phyloP scores from a whole-genome alignment of 2,888 invertebrate genomes.

The Scaptomyza parva region DNA sequence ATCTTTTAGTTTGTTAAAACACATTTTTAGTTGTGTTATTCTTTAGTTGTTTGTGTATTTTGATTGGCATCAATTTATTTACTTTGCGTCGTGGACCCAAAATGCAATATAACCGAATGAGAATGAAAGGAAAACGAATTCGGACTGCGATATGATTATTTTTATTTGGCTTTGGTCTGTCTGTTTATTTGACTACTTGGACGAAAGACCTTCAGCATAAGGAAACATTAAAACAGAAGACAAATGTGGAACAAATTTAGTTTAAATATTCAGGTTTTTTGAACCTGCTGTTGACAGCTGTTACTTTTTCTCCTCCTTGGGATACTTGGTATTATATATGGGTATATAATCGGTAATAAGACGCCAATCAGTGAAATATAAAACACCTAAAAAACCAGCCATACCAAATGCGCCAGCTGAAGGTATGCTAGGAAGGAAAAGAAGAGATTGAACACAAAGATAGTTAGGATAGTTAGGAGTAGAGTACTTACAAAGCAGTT shows the following conservation, averaged over 20 bases:
- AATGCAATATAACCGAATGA: slow-evolving; percentile 30
- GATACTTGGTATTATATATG: slow-evolving; percentile 65
- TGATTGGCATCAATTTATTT: slow-evolving; percentile 60
- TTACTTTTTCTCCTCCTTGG: slow-evolving; percentile 23
- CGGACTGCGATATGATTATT: slow-evolving; percentile 17
- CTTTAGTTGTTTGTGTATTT: slow-evolving; percentile 42
- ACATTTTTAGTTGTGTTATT: slow-evolving; percentile 16
- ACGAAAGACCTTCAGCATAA: slow-evolving; percentile 36
- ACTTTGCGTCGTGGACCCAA: slow-evolving; percentile 40
- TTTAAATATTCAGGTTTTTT: not conserved
- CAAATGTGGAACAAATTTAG: not conserved
- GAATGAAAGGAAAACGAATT: not conserved
- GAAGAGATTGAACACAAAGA: not conserved
- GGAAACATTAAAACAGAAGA: slow-evolving; percentile 18
- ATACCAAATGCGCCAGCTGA: slow-evolving; percentile 51
- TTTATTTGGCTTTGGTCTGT: slow-evolving; percentile 1
- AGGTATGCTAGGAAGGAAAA: slow-evolving; percentile 36
- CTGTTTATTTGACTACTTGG: slow-evolving; percentile 36
- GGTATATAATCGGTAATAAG: slow-evolving; percentile 57
- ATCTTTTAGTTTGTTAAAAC: slow-evolving; percentile 4
- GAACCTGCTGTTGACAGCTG: not conserved
- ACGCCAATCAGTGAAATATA: slow-evolving; percentile 67
- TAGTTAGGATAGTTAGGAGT: not conserved
- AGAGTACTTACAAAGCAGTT: slow-evolving; percentile 61
- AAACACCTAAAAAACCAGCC: slow-evolving; percentile 44